A percentile compares a stretch with the other conserved stretches of the same genome.
phyloP scores from a whole-genome alignment of 64 coral and sea anemone genomes.

The Stichodactyla mertensii region DNA sequence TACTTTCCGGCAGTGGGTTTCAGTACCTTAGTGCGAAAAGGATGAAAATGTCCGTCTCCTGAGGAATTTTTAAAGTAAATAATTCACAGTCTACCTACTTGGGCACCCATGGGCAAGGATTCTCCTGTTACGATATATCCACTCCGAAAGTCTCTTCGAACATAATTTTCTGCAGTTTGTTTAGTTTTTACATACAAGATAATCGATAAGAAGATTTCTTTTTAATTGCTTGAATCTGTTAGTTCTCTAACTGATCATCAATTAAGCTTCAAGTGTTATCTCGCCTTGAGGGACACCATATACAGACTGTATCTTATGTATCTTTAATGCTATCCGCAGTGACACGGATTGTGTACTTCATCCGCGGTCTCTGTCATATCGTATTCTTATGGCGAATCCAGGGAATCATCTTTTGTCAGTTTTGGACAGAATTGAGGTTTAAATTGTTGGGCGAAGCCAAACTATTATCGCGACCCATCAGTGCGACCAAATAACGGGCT shows the following conservation, averaged over 20 bases:
- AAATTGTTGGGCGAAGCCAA: constrained; percentile 7
- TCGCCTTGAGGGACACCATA: not conserved
- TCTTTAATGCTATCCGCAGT: not conserved
- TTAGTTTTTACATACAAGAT: not conserved
- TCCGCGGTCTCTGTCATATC: not conserved
- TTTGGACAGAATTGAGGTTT: not conserved
- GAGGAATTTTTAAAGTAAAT: no score
- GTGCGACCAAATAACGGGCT: not conserved
- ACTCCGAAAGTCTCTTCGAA: no score
- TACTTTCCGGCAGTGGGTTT: no score
- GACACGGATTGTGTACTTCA: not conserved
- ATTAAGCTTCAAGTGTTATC: constrained; percentile 7
- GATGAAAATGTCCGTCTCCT: no score
- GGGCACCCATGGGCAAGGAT: no score
- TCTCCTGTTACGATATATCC: no score
- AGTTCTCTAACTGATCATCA: not conserved
- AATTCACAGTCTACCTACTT: no score
- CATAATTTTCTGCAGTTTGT: no score
- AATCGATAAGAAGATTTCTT: not conserved
- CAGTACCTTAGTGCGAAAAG: no score
- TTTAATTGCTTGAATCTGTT: not conserved
- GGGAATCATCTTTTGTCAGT: not conserved
- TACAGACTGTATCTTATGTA: not conserved
- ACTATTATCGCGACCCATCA: constrained; percentile 2
- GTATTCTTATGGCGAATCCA: not conserved